Evolutionary conservation across 1,140 invertebrate genomes (phyloP), one percentile per base, ranked within the genome.

Genomic region (Vollenhovia emeryi): DNA sequence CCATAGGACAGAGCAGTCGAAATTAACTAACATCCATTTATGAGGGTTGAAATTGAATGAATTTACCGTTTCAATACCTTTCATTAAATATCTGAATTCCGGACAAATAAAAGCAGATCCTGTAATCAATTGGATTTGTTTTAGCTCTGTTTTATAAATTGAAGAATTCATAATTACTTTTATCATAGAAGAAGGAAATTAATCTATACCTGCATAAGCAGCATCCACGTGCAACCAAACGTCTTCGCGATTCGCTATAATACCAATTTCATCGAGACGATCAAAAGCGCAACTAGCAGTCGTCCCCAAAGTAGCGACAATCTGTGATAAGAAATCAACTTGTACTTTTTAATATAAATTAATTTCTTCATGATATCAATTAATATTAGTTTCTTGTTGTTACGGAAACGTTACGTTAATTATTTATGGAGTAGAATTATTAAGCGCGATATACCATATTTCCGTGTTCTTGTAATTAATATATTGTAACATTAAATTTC

Each of bases 1-100:
- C 98, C 98, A 99, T 96, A 99, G 97, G 0, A 98, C 96, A 0
- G 98, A 99, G 92, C 98, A 99, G 94, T 99, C 98, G 89, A 99
- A 99, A 94, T 98, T 99, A 0, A 99, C 97, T 76, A 99, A 93
- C 95, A 99, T 95, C 98, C 98, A 99, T 94, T 99, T 99, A 94
- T 99, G 98, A 0, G 98, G 98, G 92, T 99, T 99, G 91, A 99
- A 99, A 93, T 99, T 99, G 92, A 99, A 99, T 0, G 98, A 99
- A 86, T 98, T 97, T 0, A 98, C 98, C 74, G 96, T 96, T 92
- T 99, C 98, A 4, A 99, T 95, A 11, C 99, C 99, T 88, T 97
- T 97, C 96, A 99, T 97, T 13, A 98, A 95, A 89, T 98, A 96
- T 24, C 98, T 96, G 92, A 97, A 98, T 95, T 99, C 99, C 0